Conservation (phyloP, 2,797 vertebrate species). For the Eremophila alpestris region DNA sequence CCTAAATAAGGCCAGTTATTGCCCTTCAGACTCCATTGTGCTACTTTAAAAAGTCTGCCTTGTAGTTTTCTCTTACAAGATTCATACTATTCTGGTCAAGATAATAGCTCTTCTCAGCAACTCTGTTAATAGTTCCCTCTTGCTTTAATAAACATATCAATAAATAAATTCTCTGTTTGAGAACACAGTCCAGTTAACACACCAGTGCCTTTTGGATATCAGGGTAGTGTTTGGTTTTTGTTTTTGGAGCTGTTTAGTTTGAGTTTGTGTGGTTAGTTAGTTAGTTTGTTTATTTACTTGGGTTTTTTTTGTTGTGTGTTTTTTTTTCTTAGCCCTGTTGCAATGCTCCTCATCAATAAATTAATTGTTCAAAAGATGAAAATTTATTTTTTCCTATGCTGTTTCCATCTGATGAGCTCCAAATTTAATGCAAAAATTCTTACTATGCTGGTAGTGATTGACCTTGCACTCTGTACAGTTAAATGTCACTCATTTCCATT, state of each 20-base stretch:
- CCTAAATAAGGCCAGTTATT: neutral
- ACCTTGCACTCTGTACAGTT: constrained; percentile 42
- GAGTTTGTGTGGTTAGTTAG: neutral
- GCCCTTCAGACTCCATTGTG: neutral
- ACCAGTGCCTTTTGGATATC: neutral
- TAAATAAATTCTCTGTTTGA: neutral
- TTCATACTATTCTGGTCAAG: neutral
- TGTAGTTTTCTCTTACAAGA: neutral
- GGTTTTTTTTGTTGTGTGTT: no score
- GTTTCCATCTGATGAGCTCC: constrained; percentile 37
- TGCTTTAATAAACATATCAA: neutral
- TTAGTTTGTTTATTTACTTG: neutral
- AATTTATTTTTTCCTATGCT: neutral
- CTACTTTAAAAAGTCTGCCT: neutral
- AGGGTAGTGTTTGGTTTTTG: neutral
- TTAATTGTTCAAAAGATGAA: neutral
- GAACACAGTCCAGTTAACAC: neutral
- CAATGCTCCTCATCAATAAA: neutral
- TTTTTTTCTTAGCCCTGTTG: neutral
- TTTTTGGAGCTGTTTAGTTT: neutral
- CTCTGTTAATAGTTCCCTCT: neutral
- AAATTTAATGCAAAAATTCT: constrained; percentile 51
- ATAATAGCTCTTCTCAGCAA: neutral
- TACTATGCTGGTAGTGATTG: constrained; percentile 28
- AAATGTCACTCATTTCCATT: constrained; percentile 43